phyloP scores from a whole-genome alignment of 1,140 invertebrate genomes.

The Parasteatoda tepidariorum region DNA sequence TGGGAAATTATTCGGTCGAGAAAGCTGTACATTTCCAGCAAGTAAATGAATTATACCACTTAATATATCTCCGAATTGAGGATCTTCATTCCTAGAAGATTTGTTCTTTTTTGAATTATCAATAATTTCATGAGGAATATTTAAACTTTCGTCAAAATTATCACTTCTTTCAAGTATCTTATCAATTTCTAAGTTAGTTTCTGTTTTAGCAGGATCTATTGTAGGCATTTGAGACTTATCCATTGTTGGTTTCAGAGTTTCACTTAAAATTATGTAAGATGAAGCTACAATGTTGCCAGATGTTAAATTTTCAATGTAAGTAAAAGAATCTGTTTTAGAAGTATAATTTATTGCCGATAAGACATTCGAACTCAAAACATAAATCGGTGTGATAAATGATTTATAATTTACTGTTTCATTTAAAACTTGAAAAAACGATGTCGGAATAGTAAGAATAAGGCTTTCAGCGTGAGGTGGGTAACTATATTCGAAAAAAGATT shows the following conservation, averaged over 20 bases:
- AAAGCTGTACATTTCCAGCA: slow-evolving; percentile 84
- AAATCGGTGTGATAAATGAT: too few relatives aligned
- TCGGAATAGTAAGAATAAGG: background rate
- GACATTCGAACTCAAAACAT: too few relatives aligned
- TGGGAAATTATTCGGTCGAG: slow-evolving; percentile 64
- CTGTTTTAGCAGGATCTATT: background rate
- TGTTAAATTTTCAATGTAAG: too few relatives aligned
- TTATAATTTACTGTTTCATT: too few relatives aligned
- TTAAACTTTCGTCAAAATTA: background rate
- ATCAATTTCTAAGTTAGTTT: background rate
- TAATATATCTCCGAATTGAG: slow-evolving; percentile 79
- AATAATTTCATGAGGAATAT: slow-evolving; percentile 22
- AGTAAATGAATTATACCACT: slow-evolving; percentile 88
- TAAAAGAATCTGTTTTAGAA: too few relatives aligned
- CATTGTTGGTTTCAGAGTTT: background rate
- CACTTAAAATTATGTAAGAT: background rate
- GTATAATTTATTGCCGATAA: too few relatives aligned
- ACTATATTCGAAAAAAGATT: background rate
- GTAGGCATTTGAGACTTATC: background rate
- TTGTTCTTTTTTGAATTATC: slow-evolving; percentile 18
- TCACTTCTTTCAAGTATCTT: background rate
- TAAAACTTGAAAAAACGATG: too few relatives aligned
- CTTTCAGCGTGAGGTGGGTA: background rate
- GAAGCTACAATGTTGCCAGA: too few relatives aligned
- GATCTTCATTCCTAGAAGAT: slow-evolving; percentile 49